A percentile compares a stretch with the other conserved stretches of the same genome.
Conservation (phyloP, 2,797 vertebrate genomes). For the Alca torda region DNA sequence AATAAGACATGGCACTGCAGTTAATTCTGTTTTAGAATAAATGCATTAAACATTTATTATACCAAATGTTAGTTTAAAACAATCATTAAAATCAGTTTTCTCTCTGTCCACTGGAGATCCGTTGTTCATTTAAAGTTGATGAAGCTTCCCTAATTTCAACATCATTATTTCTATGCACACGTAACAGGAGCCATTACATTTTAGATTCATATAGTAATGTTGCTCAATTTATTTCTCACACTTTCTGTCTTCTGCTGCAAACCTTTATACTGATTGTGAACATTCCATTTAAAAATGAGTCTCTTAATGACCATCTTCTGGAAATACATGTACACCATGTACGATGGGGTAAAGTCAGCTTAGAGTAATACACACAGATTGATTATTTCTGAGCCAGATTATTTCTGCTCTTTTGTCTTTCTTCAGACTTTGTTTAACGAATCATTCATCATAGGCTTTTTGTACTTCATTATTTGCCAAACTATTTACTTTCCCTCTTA, state of each 20-base stretch:
- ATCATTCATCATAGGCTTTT: background rate
- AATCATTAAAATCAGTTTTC: slow-evolving; percentile 57
- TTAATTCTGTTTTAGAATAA: slow-evolving; percentile 48
- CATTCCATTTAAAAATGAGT: slow-evolving; percentile 23
- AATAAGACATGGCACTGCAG: background rate
- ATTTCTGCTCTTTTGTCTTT: background rate
- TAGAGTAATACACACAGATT: background rate
- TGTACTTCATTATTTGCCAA: background rate
- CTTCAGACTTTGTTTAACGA: background rate
- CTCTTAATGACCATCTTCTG: slow-evolving; percentile 13
- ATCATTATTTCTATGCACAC: slow-evolving; percentile 45
- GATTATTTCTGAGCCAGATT: background rate
- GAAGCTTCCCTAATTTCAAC: slow-evolving; percentile 63
- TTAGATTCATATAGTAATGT: slow-evolving; percentile 25
- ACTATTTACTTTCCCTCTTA: background rate
- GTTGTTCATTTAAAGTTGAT: slow-evolving; percentile 55
- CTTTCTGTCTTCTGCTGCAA: slow-evolving; percentile 33
- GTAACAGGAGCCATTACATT: slow-evolving; percentile 38
- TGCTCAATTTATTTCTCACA: slow-evolving; percentile 15
- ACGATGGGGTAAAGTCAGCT: background rate
- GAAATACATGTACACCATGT: slow-evolving; percentile 17
- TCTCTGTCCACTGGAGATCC: slow-evolving; percentile 43
- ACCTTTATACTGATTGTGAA: background rate
- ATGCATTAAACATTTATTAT: slow-evolving; percentile 51
- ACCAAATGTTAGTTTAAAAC: slow-evolving; percentile 62